A percentile compares a stretch with the other conserved stretches of the same genome.
These are phyloP conservation scores for Ctena decussata DNA, from an alignment of 2,888 invertebrate species.

Conservation along the genomic window DNA sequence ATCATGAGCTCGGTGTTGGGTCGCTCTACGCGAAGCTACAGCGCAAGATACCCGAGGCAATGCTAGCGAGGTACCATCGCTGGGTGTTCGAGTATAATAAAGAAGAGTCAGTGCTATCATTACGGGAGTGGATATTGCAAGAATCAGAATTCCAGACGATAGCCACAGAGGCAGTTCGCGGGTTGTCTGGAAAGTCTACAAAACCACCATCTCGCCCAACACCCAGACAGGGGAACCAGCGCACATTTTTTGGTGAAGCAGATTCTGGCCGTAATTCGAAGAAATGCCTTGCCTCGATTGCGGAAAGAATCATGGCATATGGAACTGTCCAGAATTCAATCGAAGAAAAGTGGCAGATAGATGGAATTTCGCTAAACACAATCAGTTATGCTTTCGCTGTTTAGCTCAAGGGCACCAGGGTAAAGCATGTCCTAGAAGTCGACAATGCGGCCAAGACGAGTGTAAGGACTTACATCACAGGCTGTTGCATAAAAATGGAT, in stretches of 20 bases:
- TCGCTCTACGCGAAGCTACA: too few species aligned
- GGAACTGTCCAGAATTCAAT: constrained; percentile 19
- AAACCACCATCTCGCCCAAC: neutral
- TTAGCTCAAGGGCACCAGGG: constrained; percentile 18
- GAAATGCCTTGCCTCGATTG: neutral
- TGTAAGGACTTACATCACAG: constrained; percentile 26
- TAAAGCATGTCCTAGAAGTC: constrained; percentile 15
- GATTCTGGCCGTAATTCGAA: neutral
- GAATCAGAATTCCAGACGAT: constrained; percentile 35
- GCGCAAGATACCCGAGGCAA: too few species aligned
- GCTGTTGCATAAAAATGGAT: neutral
- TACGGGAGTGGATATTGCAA: constrained; percentile 23
- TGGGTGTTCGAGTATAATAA: constrained; percentile 34
- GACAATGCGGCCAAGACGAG: constrained; percentile 12
- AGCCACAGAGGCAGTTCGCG: constrained; percentile 28
- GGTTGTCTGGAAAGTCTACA: neutral
- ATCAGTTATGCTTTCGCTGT: constrained; percentile 27
- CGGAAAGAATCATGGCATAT: constrained; percentile 17
- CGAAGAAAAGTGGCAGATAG: neutral
- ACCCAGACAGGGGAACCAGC: neutral
- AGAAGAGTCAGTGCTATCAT: constrained; percentile 18
- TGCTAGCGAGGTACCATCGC: too few species aligned
- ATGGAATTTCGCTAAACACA: constrained; percentile 3
- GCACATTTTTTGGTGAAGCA: constrained; percentile 24
- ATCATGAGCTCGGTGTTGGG: too few species aligned